A percentile compares a stretch with the other conserved stretches of the same genome.
Evolutionary conservation across 2,888 invertebrate genomes (phyloP).

Genomic region (Miltochrista miniata): DNA sequence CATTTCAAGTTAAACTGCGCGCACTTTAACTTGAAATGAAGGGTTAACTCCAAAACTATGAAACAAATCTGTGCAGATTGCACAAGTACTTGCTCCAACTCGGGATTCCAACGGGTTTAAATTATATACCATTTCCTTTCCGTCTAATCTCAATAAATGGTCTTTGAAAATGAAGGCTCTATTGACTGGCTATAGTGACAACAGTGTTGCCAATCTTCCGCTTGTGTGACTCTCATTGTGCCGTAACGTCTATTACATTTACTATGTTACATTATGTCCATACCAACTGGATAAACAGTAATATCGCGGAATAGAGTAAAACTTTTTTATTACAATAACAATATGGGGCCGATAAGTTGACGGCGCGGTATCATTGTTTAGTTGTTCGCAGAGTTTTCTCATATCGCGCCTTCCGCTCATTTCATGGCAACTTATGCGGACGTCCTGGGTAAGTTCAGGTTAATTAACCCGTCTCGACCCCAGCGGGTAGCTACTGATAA

Average conservation of each 20-base stretch:
- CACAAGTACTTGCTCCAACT: no score
- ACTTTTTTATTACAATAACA: slow-evolving; percentile 64
- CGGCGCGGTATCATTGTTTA: slow-evolving; percentile 53
- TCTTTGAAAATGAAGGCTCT: no score
- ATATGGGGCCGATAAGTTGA: slow-evolving; percentile 55
- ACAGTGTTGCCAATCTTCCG: background rate
- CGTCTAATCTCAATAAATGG: no score
- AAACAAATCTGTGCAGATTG: no score
- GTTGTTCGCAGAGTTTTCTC: slow-evolving; percentile 61
- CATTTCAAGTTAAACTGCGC: no score
- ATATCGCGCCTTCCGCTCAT: slow-evolving; percentile 60
- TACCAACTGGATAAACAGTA: slow-evolving; percentile 25
- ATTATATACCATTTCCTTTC: no score
- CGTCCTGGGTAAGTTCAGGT: slow-evolving; percentile 59
- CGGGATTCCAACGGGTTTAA: no score
- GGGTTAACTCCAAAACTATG: no score
- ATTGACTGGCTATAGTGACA: no score
- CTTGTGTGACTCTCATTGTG: slow-evolving; percentile 6
- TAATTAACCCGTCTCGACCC: slow-evolving; percentile 68
- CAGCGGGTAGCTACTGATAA: slow-evolving; percentile 52
- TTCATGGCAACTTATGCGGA: slow-evolving; percentile 50
- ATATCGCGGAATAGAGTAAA: slow-evolving; percentile 41
- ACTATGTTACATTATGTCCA: background rate
- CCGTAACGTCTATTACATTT: background rate
- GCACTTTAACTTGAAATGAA: no score